A percentile compares a stretch with the other conserved stretches of the same genome.
These are phyloP conservation scores for Peromyscus eremicus DNA, from an alignment of 2,797 vertebrate genomes.

Conservation along the genomic window DNA sequence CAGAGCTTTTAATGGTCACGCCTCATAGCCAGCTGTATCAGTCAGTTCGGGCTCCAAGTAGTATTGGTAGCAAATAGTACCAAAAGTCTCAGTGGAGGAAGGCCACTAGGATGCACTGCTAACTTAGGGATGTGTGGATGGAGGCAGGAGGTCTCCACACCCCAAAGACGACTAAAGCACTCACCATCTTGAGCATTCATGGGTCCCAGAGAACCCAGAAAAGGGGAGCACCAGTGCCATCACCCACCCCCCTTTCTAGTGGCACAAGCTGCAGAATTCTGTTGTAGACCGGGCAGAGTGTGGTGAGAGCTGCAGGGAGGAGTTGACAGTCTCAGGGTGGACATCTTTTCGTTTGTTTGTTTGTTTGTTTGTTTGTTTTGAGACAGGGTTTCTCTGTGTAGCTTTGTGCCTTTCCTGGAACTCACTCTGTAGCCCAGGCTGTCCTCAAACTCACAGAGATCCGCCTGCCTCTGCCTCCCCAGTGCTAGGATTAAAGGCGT, in stretches of 20 bases:
- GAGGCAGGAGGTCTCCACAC: not conserved
- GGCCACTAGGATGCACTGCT: not conserved
- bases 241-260: not conserved
- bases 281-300: not conserved
- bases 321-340: not conserved
- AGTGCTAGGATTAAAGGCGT: too few species aligned
- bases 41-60: not conserved
- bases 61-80: not conserved
- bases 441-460: too few species aligned
- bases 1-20: not conserved
- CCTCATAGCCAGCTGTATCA: not conserved
- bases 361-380: too few species aligned
- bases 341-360: too few species aligned
- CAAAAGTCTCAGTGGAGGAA: not conserved
- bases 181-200: not conserved
- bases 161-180: not conserved
- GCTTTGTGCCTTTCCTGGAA: too few species aligned
- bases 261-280: not conserved
- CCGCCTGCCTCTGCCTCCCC: too few species aligned
- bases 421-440: too few species aligned
- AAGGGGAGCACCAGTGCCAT: too few species aligned
- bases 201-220: not conserved
- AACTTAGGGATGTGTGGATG: not conserved
- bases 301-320: not conserved
- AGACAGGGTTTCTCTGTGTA: too few species aligned